Percentiles rank a stretch among this genome's conserved stretches.
These are phyloP conservation scores for Cyphomyrus plagiostoma DNA, from an alignment of 2,113 vertebrate genomes.

Conservation along the genomic window DNA sequence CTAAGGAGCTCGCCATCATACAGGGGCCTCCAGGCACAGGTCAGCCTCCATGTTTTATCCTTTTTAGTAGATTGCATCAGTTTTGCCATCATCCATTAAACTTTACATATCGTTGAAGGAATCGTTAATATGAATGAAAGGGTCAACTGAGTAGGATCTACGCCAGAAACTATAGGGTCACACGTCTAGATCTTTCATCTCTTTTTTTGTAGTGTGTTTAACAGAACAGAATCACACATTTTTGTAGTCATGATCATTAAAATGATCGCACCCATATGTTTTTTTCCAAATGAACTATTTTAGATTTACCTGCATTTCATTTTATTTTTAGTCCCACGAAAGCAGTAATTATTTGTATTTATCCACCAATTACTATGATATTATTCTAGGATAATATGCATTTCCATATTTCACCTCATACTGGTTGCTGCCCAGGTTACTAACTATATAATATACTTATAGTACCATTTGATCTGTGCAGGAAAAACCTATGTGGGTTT, in stretches of 20 bases:
- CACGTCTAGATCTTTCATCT: not conserved
- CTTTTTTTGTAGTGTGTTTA: not conserved
- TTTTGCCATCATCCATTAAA: not conserved
- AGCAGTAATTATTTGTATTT: not conserved
- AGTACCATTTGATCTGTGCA: constrained; percentile 40
- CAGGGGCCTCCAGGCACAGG: constrained; percentile 95
- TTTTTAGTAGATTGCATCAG: not conserved
- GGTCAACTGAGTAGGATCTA: not conserved
- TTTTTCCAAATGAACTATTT: not conserved
- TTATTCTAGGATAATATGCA: not conserved
- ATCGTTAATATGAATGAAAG: not conserved
- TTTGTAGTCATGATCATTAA: not conserved
- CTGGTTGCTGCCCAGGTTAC: not conserved
- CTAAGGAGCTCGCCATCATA: constrained; percentile 87
- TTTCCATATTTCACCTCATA: not conserved
- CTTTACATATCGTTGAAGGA: not conserved
- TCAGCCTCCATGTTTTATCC: constrained; percentile 34
- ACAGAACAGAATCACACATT: not conserved
- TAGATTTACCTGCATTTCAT: not conserved
- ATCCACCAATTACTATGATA: not conserved
- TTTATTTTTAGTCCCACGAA: not conserved
- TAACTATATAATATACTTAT: not conserved
- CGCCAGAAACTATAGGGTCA: not conserved
- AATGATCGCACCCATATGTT: not conserved
- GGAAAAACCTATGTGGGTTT: constrained; percentile 89